Base-by-base conservation (phyloP, 1,140 invertebrate genomes). In the Trachelipus rathkii region DNA sequence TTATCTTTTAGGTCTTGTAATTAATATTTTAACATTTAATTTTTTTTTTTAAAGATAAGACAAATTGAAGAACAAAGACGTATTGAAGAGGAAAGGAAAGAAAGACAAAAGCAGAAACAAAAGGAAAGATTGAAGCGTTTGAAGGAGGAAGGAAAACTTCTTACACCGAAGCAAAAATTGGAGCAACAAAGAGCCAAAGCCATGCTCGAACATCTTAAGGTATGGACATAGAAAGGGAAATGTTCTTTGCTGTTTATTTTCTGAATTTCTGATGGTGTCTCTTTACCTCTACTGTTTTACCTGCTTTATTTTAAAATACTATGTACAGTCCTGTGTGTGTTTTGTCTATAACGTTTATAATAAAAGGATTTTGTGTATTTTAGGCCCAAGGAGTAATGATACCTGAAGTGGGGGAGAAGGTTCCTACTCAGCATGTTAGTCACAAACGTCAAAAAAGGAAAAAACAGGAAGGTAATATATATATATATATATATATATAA, bases 101-200 rank as follows among this genome's bases (percentile, higher is more conserved):
- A 96, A 82, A 90, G 89, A 79, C 95, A 95, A 83, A 99, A 98
- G 83, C 89, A 94, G 82, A 96, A 96, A 83, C 95, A 98, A 87
- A 97, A 97, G 82, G 95, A 97, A 83, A 89, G 92, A 76, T 95
- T 93, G 85, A 94, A 96, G 84, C 88, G 93, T 83, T 85, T 97
- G 50, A 98, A 97, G 84, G 93, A 93, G 24, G 95, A 98, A 87
- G 96, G 97, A 1, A 98, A 96, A 87, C 86, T 96, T 24, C 85
- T 98, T 45, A 96, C 95, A 7, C 89, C 92, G 0, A 96, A 96
- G 85, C 95, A 99, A 83, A 95, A 94, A 83, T 92, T 94, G 81
- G 94, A 95, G 81, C 89, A 92, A 78, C 92, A 93, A 0, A 87
- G 94, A 80, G 93, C 94, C 2, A 91, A 95, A 84, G 92, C 92